Evolutionary conservation across 1,140 invertebrate genomes (phyloP).

Genomic region (Megathymus violae): DNA sequence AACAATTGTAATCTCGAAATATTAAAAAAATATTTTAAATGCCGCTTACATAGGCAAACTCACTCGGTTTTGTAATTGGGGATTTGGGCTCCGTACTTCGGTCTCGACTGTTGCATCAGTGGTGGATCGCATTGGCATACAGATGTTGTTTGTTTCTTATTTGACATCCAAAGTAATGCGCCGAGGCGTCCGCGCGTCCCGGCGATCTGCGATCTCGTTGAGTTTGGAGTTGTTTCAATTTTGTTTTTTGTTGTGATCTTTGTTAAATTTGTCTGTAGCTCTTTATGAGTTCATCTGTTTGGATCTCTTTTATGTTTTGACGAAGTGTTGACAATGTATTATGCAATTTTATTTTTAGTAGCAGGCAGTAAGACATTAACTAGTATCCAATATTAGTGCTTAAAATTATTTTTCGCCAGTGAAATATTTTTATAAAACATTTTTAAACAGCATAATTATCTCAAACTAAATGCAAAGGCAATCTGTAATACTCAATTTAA

Average conservation of each 20-base stretch:
- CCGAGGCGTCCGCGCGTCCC: not conserved
- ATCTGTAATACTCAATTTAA: too few relatives aligned
- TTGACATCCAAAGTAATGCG: constrained; percentile 33
- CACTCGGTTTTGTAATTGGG: constrained; percentile 47
- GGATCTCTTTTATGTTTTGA: not conserved
- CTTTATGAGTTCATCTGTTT: not conserved
- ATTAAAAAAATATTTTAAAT: too few relatives aligned
- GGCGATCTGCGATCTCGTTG: not conserved
- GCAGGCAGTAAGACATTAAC: too few relatives aligned
- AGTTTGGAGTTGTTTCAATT: constrained; percentile 1
- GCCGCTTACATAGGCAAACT: too few relatives aligned
- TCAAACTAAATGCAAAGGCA: too few relatives aligned
- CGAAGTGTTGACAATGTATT: not conserved
- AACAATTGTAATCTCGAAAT: too few relatives aligned
- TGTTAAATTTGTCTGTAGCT: not conserved
- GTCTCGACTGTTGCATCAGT: constrained; percentile 55
- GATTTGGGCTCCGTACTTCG: not conserved
- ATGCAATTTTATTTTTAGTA: not conserved
- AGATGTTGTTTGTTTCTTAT: constrained; percentile 68
- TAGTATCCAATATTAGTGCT: too few relatives aligned
- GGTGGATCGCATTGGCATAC: constrained; percentile 60
- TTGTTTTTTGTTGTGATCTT: constrained; percentile 7
- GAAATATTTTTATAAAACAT: too few relatives aligned
- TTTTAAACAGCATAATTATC: too few relatives aligned
- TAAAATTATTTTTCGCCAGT: too few relatives aligned